Conservation (phyloP, 1,140 invertebrate species). For the Procambarus clarkii region DNA sequence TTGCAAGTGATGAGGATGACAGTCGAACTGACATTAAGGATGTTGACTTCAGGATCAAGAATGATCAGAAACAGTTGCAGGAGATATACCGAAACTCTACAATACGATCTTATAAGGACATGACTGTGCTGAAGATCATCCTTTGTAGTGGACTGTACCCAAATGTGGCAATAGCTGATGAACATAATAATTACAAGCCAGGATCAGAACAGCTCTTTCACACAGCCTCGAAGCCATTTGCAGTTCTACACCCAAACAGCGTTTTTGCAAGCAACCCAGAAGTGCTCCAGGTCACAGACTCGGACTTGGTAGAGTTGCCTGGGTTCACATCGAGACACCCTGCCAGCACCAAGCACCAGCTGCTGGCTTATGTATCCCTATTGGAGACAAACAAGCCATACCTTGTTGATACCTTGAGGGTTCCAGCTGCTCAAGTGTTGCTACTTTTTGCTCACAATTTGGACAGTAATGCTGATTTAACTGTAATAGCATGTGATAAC, state of each 20-base stretch:
- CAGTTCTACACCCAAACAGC: conserved; percentile 92
- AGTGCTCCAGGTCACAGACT: conserved; percentile 85
- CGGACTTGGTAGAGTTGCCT: conserved; percentile 82
- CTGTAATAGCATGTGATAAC: conserved; percentile 88
- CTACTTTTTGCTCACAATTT: conserved; percentile 89
- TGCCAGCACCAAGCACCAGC: conserved; percentile 89
- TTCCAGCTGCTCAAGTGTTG: conserved; percentile 92
- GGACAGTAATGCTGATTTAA: conserved; percentile 83
- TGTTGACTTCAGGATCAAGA: conserved; percentile 77
- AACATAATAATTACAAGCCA: conserved; percentile 91
- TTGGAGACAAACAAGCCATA: conserved; percentile 97
- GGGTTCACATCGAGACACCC: conserved; percentile 82
- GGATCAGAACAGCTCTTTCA: conserved; percentile 94
- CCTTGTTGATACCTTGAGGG: conserved; percentile 91
- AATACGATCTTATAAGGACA: conserved; percentile 86
- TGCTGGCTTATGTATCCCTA: conserved; percentile 92
- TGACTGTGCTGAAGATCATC: conserved; percentile 93
- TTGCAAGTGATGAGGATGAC: conserved; percentile 79
- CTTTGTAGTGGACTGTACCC: conserved; percentile 94
- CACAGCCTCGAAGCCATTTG: conserved; percentile 89
- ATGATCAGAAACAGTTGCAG: conserved; percentile 74
- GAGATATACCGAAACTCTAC: conserved; percentile 83
- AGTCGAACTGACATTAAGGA: conserved; percentile 88
- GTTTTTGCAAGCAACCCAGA: conserved; percentile 90
- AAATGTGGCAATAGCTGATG: conserved; percentile 93